Conservation (phyloP, 2,113 vertebrate genomes). For the Hiodon alosoides region DNA sequence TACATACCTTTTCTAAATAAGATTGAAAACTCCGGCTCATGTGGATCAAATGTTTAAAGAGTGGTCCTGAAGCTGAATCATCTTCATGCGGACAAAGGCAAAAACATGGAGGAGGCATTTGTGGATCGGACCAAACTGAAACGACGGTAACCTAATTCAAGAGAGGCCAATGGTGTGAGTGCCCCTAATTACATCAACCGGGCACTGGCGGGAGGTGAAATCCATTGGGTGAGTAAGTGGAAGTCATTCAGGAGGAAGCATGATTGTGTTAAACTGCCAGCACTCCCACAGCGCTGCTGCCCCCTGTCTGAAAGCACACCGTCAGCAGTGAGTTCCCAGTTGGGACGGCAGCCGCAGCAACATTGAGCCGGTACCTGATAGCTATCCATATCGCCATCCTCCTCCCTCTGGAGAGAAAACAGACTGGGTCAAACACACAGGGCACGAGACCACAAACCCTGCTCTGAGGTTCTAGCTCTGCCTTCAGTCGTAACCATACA, state of each 20-base stretch:
- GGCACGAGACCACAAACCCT: slow-evolving; percentile 2
- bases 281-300: slow-evolving; percentile 25
- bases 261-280: slow-evolving; percentile 43
- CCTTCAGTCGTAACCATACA: too few relatives aligned
- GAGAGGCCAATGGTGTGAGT: background rate
- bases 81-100: background rate
- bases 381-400: slow-evolving; percentile 99
- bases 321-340: slow-evolving; percentile 66
- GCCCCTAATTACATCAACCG: background rate
- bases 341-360: slow-evolving; percentile 62
- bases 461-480: background rate
- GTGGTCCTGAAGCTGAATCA: background rate
- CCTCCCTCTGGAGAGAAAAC: slow-evolving; percentile 91
- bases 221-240: background rate
- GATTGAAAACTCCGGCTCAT: too few relatives aligned
- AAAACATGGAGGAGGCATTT: background rate
- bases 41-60: background rate
- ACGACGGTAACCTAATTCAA: background rate
- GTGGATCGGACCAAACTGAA: background rate
- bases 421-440: slow-evolving; percentile 67
- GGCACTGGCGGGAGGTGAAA: background rate
- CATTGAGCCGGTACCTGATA: slow-evolving; percentile 83
- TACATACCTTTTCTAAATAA: too few relatives aligned
- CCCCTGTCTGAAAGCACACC: slow-evolving; percentile 41
- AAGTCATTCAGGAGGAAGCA: slow-evolving; percentile 1